Percentiles rank a stretch among this genome's conserved stretches.
Evolutionary conservation across 2,797 vertebrate species (phyloP).

Genomic region (Moxostoma hubbsi): DNA sequence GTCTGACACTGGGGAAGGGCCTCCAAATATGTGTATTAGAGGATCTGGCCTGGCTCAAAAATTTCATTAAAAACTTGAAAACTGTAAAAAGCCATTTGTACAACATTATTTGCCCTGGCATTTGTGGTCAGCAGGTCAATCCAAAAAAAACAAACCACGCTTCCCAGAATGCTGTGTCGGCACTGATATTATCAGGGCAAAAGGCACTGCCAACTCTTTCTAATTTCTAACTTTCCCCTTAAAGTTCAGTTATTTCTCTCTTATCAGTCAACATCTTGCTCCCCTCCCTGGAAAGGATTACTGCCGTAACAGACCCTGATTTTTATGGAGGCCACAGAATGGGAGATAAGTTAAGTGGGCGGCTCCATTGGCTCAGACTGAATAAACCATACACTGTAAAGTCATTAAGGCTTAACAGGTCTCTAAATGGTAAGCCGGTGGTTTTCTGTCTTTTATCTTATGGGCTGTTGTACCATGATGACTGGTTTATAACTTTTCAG

Average conservation of each 20-base stretch:
- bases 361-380: neutral
- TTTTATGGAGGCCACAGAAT: neutral
- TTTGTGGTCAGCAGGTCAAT: constrained; percentile 61
- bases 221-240: constrained; percentile 35
- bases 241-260: constrained; percentile 28
- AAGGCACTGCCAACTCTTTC: constrained; percentile 46
- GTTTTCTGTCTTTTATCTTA: constrained; percentile 6
- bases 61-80: too few species aligned
- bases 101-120: constrained; percentile 66
- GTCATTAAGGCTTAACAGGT: constrained; percentile 16
- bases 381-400: constrained; percentile 12
- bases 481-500: constrained; percentile 22
- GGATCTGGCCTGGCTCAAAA: too few species aligned
- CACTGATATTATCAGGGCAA: constrained; percentile 59
- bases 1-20: too few species aligned
- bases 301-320: neutral
- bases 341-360: neutral
- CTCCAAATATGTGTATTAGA: too few species aligned
- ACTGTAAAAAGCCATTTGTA: constrained; percentile 33
- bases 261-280: constrained; percentile 18
- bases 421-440: constrained; percentile 13
- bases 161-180: constrained; percentile 63
- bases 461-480: neutral
- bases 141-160: constrained; percentile 47
- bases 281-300: constrained; percentile 8